phyloP scores from a whole-genome alignment of 2,113 vertebrate genomes.

The Misgurnus anguillicaudatus region DNA sequence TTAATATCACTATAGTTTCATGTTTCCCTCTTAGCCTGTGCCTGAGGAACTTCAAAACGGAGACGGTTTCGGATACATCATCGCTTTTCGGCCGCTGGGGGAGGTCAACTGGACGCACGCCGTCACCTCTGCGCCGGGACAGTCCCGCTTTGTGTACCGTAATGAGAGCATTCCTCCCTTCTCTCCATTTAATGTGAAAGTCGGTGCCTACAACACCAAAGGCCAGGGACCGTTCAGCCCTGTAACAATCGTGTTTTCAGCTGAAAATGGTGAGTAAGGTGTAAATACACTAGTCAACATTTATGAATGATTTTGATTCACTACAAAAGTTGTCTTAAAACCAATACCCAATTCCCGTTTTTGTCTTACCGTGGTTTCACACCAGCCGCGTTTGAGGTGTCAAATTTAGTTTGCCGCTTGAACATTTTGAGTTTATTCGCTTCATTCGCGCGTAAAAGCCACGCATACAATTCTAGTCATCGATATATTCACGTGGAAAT shows the following conservation, averaged over 20 bases:
- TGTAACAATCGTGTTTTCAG: slow-evolving; percentile 86
- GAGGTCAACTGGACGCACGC: slow-evolving; percentile 89
- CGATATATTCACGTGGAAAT: too few species aligned
- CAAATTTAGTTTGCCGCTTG: too few species aligned
- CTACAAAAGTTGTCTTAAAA: too few species aligned
- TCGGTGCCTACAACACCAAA: slow-evolving; percentile 92
- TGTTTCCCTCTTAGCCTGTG: slow-evolving; percentile 83
- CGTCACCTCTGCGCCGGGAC: slow-evolving; percentile 85
- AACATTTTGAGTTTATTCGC: too few species aligned
- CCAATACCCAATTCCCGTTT: too few species aligned
- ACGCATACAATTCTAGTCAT: too few species aligned
- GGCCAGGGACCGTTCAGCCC: slow-evolving; percentile 91
- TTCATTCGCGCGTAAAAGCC: too few species aligned
- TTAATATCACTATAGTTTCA: slow-evolving; percentile 81
- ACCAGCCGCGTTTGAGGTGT: too few species aligned
- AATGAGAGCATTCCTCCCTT: slow-evolving; percentile 92
- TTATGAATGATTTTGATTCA: too few species aligned
- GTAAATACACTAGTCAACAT: background rate
- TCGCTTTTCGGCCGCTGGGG: slow-evolving; percentile 87
- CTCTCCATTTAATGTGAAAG: slow-evolving; percentile 88
- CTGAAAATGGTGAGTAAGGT: slow-evolving; percentile 82
- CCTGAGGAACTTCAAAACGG: slow-evolving; percentile 95
- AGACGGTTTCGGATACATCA: slow-evolving; percentile 92
- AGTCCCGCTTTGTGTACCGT: slow-evolving; percentile 83
- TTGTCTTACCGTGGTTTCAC: too few species aligned